Percentiles rank a stretch among this genome's conserved stretches.
These are phyloP conservation scores for Lontra canadensis DNA, from an alignment of 2,113 vertebrate genomes.

Conservation along the genomic window DNA sequence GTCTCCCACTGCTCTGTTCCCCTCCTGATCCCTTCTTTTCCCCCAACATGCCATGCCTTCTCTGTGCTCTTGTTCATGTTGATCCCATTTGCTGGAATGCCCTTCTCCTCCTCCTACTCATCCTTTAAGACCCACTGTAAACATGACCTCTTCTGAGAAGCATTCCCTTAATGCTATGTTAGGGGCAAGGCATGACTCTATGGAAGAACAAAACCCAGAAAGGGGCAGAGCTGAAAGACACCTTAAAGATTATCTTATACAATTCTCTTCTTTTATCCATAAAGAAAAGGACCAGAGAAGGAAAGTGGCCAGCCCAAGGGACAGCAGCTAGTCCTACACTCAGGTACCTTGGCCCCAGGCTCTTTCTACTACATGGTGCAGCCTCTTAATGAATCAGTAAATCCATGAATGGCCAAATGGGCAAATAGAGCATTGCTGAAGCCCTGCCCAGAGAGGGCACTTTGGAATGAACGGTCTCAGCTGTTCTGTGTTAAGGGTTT, in stretches of 20 bases:
- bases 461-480: background rate
- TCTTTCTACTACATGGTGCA: background rate
- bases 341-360: background rate
- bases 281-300: background rate
- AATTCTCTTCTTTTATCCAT: background rate
- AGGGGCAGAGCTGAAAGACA: background rate
- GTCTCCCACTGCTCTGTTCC: background rate
- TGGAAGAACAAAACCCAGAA: background rate
- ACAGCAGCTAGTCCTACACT: background rate
- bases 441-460: background rate
- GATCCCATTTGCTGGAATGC: background rate
- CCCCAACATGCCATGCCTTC: background rate
- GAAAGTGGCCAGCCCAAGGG: background rate
- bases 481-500: background rate
- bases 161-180: background rate
- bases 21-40: fast-evolving
- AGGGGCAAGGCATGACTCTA: background rate
- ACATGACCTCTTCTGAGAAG: background rate
- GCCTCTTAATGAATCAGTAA: background rate
- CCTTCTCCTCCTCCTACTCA: background rate
- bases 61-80: background rate
- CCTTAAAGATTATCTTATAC: background rate
- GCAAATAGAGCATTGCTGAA: background rate
- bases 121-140: background rate
- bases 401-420: background rate